Base-by-base conservation (phyloP, 2,888 invertebrate genomes). In the Perizoma flavofasciatum region DNA sequence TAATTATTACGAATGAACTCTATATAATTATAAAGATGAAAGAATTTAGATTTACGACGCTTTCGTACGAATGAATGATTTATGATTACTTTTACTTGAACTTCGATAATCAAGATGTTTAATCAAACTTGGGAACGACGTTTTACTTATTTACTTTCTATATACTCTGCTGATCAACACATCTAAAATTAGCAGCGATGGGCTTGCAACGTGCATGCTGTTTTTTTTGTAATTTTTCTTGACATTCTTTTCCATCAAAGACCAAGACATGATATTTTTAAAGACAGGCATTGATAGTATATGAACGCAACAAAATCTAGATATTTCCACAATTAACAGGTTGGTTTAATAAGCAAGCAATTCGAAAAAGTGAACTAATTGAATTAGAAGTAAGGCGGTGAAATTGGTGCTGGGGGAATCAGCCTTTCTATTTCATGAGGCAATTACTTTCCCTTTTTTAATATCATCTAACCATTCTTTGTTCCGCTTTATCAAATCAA, bases 341-440 rank as follows among this genome's bases (percentile, higher is more conserved):
- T 34, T 10, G n/a, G 8, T 39, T 37, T 34, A 22, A 22, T 22
- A 35, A 48, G 63, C 63, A 49, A 68, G 56, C 64, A 70, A 63
- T 67, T 71, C 65, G 68, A 75, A 77, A 76, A 68, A 69, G 62
- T 61, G 70, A 73, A 77, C 73, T 83, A 85, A 85, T 83, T 83
- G 71, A 83, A 85, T 83, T 82, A 84, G 78, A 77, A 74, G 73
- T 72, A 69, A 69, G 66, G 60, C 47, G 57, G 75, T 73, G 79
- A 79, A 81, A 83, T 79, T 79, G 65, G 65, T 60, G 59, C 62
- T 69, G 60, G 54, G 55, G 58, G 53, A 69, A 49, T 48, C 49
- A 53, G 69, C 69, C 82, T 83, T 85, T 83, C 82, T 79, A 79
- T 74, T 77, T 62, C 67, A 70, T 65, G 59, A 63, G 47, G 63